Conservation (phyloP, 2,888 invertebrate species). For the Seira musarum region DNA sequence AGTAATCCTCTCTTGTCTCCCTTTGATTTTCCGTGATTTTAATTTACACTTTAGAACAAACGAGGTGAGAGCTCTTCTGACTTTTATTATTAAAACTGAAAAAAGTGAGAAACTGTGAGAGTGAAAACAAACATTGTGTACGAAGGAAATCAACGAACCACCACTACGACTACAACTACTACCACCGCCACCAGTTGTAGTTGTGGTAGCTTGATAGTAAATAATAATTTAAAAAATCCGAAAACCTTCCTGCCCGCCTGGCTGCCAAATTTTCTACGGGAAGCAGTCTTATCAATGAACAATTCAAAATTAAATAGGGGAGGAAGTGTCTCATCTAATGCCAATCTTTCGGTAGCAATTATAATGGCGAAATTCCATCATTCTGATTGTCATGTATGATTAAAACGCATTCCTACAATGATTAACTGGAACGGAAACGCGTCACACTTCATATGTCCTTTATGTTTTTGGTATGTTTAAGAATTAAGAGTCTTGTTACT, state of each 20-base stretch:
- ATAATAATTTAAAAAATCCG: too few relatives aligned
- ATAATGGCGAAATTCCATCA: slow-evolving; percentile 46
- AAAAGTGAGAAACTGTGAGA: slow-evolving; percentile 10
- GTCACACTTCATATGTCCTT: neutral
- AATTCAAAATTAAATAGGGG: neutral
- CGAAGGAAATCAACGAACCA: neutral
- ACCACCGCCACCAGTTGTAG: neutral
- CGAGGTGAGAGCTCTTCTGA: slow-evolving; percentile 10
- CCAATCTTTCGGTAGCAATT: slow-evolving; percentile 31
- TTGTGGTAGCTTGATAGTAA: neutral
- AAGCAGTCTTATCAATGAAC: slow-evolving; percentile 2
- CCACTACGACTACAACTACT: too few relatives aligned
- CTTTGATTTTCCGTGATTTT: slow-evolving; percentile 25
- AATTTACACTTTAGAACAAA: slow-evolving; percentile 35
- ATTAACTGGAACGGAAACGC: slow-evolving; percentile 52
- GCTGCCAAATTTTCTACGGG: neutral
- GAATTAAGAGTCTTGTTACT: neutral
- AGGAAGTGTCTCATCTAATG: slow-evolving; percentile 19
- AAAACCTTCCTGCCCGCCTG: neutral
- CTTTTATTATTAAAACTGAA: slow-evolving; percentile 6
- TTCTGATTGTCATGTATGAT: slow-evolving; percentile 57
- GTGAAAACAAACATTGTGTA: slow-evolving; percentile 2
- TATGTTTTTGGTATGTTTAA: too few relatives aligned
- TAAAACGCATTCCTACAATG: slow-evolving; percentile 52
- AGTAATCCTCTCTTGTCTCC: neutral